phyloP scores from a whole-genome alignment of 2,888 invertebrate species.

The Achlya flavicornis region DNA sequence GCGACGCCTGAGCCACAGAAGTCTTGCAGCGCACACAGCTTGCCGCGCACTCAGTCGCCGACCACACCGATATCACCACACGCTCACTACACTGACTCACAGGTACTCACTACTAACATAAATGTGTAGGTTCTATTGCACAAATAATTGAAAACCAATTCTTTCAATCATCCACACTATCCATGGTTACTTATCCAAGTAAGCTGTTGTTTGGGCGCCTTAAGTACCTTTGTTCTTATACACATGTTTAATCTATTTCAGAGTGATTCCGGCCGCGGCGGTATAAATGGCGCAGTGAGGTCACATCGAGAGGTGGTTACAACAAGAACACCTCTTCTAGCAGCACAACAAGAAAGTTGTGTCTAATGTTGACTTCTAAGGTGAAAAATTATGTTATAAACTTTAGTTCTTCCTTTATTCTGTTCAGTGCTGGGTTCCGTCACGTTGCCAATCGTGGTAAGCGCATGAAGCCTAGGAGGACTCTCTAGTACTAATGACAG shows the following conservation, averaged over 20 bases:
- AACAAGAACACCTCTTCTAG: constrained; percentile 87
- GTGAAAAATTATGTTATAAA: no score
- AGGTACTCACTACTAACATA: constrained; percentile 54
- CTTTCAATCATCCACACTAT: no score
- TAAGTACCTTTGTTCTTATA: background rate
- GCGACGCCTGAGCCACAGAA: constrained; percentile 62
- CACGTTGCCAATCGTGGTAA: no score
- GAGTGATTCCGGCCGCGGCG: constrained; percentile 64
- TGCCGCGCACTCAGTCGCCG: constrained; percentile 66
- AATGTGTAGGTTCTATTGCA: background rate
- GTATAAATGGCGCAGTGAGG: constrained; percentile 63
- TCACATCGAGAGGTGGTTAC: constrained; percentile 85
- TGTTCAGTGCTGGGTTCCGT: no score
- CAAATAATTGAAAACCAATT: no score
- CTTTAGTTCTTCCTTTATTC: no score
- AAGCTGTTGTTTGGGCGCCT: background rate
- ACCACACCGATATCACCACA: constrained; percentile 63
- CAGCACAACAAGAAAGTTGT: constrained; percentile 87
- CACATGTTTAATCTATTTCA: constrained; percentile 46
- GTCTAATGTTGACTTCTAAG: constrained; percentile 68
- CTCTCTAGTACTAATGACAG: no score
- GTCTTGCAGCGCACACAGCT: constrained; percentile 65
- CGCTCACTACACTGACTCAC: constrained; percentile 65
- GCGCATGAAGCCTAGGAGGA: no score
- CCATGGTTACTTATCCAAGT: no score